Evolutionary conservation across 2,797 vertebrate species (phyloP).

Genomic region (Anguilla marmorata): DNA sequence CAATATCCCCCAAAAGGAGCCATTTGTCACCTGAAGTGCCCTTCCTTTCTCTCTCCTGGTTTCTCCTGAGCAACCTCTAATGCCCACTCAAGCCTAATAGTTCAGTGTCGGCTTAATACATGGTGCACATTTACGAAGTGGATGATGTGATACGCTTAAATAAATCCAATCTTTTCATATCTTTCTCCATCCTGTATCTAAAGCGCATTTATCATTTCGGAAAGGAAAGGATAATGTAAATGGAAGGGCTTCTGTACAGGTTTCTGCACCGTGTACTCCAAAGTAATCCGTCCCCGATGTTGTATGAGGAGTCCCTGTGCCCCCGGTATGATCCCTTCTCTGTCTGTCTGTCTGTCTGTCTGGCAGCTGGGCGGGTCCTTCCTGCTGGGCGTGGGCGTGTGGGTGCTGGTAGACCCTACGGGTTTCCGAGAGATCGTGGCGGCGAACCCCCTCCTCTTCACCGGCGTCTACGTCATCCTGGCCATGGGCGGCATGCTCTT

Average conservation of each 20-base stretch:
- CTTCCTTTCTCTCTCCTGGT: not conserved
- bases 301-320: not conserved
- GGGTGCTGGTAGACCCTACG: slow-evolving; percentile 84
- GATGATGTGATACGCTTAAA: not conserved
- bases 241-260: not conserved
- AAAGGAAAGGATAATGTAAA: not conserved
- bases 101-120: not conserved
- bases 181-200: not conserved
- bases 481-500: slow-evolving; percentile 83
- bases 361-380: slow-evolving; percentile 78
- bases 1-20: not conserved
- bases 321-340: not conserved
- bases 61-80: not conserved
- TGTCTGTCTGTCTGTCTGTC: not conserved
- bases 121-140: not conserved
- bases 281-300: not conserved
- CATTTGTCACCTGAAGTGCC: slow-evolving; percentile 7
- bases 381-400: slow-evolving; percentile 79
- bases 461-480: slow-evolving; percentile 78
- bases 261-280: not conserved
- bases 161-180: not conserved
- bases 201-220: not conserved
- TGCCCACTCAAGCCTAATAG: not conserved
- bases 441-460: slow-evolving; percentile 79
- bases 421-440: slow-evolving; percentile 84